Percentiles rank a stretch among this genome's conserved stretches.
phyloP scores from a whole-genome alignment of 2,888 invertebrate species.

The Zaprionus lineosus region DNA sequence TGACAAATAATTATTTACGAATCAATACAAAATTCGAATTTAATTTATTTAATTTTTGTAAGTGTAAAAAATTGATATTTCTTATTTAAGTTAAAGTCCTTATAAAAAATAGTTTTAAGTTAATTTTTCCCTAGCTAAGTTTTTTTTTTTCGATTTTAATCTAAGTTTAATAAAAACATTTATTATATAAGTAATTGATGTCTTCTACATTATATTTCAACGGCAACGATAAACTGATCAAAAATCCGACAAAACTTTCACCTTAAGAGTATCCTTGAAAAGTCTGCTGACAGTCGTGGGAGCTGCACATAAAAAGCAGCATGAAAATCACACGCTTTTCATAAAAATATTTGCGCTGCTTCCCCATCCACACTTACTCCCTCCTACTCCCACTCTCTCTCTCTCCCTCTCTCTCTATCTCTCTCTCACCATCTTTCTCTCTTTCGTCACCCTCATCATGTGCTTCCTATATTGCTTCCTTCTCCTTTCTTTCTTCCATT shows the following conservation, averaged over 20 bases:
- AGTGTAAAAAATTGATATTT: no score
- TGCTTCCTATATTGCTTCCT: no score
- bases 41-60: no score
- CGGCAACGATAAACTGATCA: not conserved
- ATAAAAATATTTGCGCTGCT: conserved; percentile 39
- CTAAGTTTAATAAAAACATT: no score
- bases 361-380: not conserved
- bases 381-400: not conserved
- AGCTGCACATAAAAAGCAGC: conserved; percentile 25
- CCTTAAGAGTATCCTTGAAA: conserved; percentile 12
- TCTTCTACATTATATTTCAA: not conserved
- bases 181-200: no score
- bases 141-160: no score
- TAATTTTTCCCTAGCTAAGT: no score
- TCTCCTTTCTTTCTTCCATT: conserved; percentile 6
- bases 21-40: no score
- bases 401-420: not conserved
- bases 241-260: not conserved
- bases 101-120: no score
- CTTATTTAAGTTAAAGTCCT: no score
- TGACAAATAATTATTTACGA: no score
- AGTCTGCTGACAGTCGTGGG: conserved; percentile 18
- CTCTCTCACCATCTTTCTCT: not conserved
- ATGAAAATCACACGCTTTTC: conserved; percentile 46
- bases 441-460: not conserved